Percentiles rank a stretch among this genome's conserved stretches.
These are phyloP conservation scores for Etheostoma spectabile DNA, from an alignment of 2,113 vertebrate species.

Conservation along the genomic window DNA sequence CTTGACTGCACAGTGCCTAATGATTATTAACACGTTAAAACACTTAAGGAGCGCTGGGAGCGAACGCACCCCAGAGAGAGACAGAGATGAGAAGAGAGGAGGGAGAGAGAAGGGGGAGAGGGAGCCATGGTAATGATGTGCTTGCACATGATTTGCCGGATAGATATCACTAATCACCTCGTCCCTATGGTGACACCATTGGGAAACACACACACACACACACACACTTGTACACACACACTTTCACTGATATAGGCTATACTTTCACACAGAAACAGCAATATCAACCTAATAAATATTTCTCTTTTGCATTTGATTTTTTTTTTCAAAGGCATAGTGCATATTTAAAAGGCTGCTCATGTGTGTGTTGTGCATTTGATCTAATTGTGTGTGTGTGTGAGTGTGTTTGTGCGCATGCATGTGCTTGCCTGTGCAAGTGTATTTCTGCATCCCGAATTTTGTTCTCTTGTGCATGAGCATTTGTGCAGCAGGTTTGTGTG, in stretches of 20 bases:
- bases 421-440: conserved; percentile 1
- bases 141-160: conserved; percentile 70
- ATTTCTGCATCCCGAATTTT: conserved; percentile 19
- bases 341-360: conserved; percentile 73
- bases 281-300: conserved; percentile 82
- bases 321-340: conserved; percentile 63
- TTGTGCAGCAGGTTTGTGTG: conserved; percentile 55
- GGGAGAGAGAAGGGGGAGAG: conserved; percentile 32
- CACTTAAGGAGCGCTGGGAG: conserved; percentile 82
- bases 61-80: conserved; percentile 70
- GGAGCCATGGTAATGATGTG: conserved; percentile 74
- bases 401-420: conserved; percentile 33
- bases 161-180: conserved; percentile 81
- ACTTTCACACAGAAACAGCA: conserved; percentile 50
- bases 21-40: conserved; percentile 86
- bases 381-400: conserved; percentile 13
- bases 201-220: conserved; percentile 50
- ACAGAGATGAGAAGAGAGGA: conserved; percentile 63
- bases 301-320: conserved; percentile 75
- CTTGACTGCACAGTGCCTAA: conserved; percentile 79
- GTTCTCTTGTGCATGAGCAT: conserved; percentile 25
- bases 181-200: conserved; percentile 74
- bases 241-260: conserved; percentile 35
- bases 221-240: conserved; percentile 20
- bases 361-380: conserved; percentile 47